A percentile compares a stretch with the other conserved stretches of the same genome.
Evolutionary conservation across 2,113 vertebrate genomes (phyloP).

Genomic region (Eira barbara): DNA sequence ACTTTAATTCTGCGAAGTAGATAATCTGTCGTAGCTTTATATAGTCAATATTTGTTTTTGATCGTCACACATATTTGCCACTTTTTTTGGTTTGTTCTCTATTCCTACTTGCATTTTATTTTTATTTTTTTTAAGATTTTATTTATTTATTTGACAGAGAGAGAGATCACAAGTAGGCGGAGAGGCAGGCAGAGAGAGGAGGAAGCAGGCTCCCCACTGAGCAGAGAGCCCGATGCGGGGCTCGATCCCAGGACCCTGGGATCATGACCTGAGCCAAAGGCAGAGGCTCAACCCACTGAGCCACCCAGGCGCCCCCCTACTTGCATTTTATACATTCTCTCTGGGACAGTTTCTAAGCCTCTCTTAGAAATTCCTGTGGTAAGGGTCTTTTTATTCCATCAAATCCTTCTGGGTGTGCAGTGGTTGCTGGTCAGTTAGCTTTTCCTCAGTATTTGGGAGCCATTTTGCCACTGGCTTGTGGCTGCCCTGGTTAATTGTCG

Average conservation of each 20-base stretch:
- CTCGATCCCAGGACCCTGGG: too few relatives aligned
- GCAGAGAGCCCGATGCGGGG: too few relatives aligned
- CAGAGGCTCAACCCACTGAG: too few relatives aligned
- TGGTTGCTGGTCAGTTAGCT: neutral
- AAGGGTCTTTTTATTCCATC: constrained; percentile 33
- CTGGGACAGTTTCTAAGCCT: neutral
- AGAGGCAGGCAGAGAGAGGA: too few relatives aligned
- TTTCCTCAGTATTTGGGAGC: neutral
- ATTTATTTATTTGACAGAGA: too few relatives aligned
- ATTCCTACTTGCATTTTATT: constrained; percentile 14
- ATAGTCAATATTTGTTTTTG: neutral
- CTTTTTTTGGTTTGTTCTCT: neutral
- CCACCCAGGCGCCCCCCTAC: too few relatives aligned
- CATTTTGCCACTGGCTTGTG: neutral
- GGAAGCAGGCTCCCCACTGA: too few relatives aligned
- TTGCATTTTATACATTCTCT: constrained; percentile 27
- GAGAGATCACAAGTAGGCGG: too few relatives aligned
- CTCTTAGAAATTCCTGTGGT: constrained; percentile 33
- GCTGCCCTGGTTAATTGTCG: neutral
- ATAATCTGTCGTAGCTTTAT: neutral
- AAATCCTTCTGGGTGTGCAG: neutral
- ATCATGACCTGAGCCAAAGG: too few relatives aligned
- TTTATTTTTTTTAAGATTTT: too few relatives aligned
- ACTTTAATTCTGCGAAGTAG: neutral
- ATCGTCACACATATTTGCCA: neutral